Evolutionary conservation across 2,113 vertebrate genomes (phyloP), one percentile per base, ranked within the genome.

Genomic region (Hydrochoerus hydrochaeris): DNA sequence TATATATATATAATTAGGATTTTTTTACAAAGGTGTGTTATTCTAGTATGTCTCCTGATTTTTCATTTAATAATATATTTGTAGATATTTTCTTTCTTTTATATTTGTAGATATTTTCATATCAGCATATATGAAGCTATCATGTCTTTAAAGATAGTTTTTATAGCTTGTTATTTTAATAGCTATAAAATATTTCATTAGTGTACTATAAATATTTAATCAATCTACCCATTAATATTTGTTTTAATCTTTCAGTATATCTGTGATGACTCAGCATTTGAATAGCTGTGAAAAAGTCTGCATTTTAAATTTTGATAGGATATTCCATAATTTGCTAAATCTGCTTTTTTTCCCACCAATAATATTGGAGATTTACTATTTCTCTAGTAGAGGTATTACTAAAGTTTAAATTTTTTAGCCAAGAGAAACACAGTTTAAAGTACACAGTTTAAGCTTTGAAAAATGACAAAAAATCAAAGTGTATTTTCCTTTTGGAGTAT

Each of bases 231-330:
- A 75, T 80, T 71, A 71, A 80, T 22, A 52, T 91, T 89, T 92
- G 52, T 85, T 91, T 95, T 91, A 83, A 77, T 87, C 90, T 95
- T 90, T 94, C 7, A 93, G n/a, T 86, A 24, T 82, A n/a, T 78
- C 54, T 85, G 4, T 91, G 73, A 95, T 91, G 16, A 58, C 13
- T 82, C 95, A 32, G 44, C 16, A 78, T 49, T 73, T 87, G 52
- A 95, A 71, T 78, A 82, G 44, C 19, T 80, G 4, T 71, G 17
- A 67, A 80, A 19, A 82, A 75, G 14, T 10, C 19, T 63, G 63
- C 63, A 75, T 77, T 92, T 92, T 30, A 75, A 65, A 78, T 90
- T 85, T 95, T 63, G n/a, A 75, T 88, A 57, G 16, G 60, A 44
- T 83, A 62, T 17, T 93, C 7, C 86, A 7, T 80, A 97, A 54